phyloP scores from a whole-genome alignment of 1,140 invertebrate species.

The Neodiprion fabricii region DNA sequence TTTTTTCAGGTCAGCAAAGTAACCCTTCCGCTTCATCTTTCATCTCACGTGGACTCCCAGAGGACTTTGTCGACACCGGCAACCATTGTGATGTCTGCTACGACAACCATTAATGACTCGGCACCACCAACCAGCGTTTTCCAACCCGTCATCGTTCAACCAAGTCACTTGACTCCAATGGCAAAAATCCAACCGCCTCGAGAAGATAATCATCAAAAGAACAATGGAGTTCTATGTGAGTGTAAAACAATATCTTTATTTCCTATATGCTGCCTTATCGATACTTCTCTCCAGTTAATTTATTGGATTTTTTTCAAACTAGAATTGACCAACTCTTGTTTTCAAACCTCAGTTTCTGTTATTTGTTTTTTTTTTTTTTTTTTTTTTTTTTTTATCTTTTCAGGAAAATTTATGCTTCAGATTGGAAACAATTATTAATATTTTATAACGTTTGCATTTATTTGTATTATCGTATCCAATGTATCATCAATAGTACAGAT shows the following conservation, averaged over 20 bases:
- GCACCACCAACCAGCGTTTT: slow-evolving; percentile 61
- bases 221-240: slow-evolving; percentile 56
- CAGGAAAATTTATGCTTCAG: background rate
- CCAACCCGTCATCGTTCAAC: slow-evolving; percentile 76
- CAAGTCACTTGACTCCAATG: slow-evolving; percentile 74
- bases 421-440: no score
- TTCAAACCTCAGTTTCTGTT: background rate
- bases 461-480: no score
- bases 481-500: no score
- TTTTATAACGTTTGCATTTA: no score
- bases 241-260: slow-evolving; percentile 19
- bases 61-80: slow-evolving; percentile 49
- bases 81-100: slow-evolving; percentile 50
- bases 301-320: no score
- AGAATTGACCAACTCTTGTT: background rate
- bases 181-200: slow-evolving; percentile 48
- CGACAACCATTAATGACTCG: slow-evolving; percentile 50
- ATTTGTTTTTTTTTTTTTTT: no score
- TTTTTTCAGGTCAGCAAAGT: slow-evolving; percentile 46
- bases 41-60: slow-evolving; percentile 47
- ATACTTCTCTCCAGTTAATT: no score
- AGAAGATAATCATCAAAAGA: slow-evolving; percentile 47
- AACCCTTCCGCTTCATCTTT: slow-evolving; percentile 36
- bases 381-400: background rate
- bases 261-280: no score